A percentile compares a stretch with the other conserved stretches of the same genome.
Evolutionary conservation across 2,888 invertebrate species (phyloP).

Genomic region (Salticus scenicus): DNA sequence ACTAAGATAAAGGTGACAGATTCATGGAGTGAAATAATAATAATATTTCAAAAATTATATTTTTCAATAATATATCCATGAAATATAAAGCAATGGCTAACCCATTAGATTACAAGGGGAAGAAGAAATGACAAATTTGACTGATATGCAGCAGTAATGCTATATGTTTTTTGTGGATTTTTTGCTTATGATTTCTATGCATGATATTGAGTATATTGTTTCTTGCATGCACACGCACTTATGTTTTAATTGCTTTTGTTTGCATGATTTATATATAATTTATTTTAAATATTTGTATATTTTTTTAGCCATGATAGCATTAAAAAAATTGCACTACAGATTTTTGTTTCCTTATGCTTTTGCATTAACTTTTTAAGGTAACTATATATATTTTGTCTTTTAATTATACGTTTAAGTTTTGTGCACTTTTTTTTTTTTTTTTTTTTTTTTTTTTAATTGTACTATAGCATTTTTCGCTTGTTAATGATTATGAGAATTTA

Average conservation of each 20-base stretch:
- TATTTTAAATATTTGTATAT: background rate
- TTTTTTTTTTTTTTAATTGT: background rate
- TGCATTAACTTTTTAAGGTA: background rate
- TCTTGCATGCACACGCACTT: too few species aligned
- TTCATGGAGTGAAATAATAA: too few species aligned
- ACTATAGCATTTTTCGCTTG: too few species aligned
- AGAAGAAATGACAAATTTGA: too few species aligned
- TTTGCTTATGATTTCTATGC: background rate
- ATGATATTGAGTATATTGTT: background rate
- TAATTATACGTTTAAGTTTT: background rate
- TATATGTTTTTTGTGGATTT: too few species aligned
- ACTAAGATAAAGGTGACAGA: too few species aligned
- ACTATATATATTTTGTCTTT: background rate
- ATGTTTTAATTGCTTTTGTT: background rate
- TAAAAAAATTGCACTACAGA: background rate
- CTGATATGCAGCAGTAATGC: too few species aligned
- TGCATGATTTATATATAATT: background rate
- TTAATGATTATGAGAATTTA: too few species aligned
- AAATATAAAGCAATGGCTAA: too few species aligned
- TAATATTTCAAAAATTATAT: too few species aligned
- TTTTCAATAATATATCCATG: too few species aligned
- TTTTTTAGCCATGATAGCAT: background rate
- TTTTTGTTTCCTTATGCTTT: background rate
- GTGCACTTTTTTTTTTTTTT: background rate
- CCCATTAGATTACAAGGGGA: too few species aligned